Base-by-base conservation (phyloP, 2,113 vertebrate genomes). In the Tachuris rubrigastra region DNA sequence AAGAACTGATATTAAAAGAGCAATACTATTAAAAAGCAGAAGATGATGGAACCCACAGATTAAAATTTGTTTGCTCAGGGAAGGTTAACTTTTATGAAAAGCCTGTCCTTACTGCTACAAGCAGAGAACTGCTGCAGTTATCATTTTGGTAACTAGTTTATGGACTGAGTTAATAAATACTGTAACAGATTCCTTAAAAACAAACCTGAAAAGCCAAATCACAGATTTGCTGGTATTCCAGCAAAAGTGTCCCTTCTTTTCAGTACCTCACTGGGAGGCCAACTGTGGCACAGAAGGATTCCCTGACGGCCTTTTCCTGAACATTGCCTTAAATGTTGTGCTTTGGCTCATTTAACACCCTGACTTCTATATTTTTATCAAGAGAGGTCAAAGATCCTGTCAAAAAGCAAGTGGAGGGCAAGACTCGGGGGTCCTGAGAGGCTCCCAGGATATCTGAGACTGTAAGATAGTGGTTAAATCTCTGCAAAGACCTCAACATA, bases 1-100 rank as follows among this genome's bases (percentile, higher is more conserved):
- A 92, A 94, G 76, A 92, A 83, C 23, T 85, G 77, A 95, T 96
- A 91, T 91, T 93, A 95, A 91, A 95, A 95, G 84, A 93, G 90
- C 83, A 94, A 85, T 81, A 73, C 55, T 87, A 86, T 92, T 95
- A 90, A 91, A 94, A 85, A 93, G 66, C 69, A 91, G 80, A 80
- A 80, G 79, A 88, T 41, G 85, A 88, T 80, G 68, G 79, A 93
- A 78, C 24, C 50, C 50, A 52, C 23, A 60, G 59, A 91, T 89
- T 85, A 90, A 86, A 93, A 93, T 81, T 62, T 87, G 88, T 93
- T 96, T 96, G 85, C 91, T 93, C 62, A 83, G 46, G 56, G 55
- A 84, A 85, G 58, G 77, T 93, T 60, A 95, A 92, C 69, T 94
- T 94, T 80, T 95, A 87, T 55, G 73, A 56, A 85, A 95, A 77